Conservation (phyloP, 2,797 vertebrate species). For the Holocentrus rufus region DNA sequence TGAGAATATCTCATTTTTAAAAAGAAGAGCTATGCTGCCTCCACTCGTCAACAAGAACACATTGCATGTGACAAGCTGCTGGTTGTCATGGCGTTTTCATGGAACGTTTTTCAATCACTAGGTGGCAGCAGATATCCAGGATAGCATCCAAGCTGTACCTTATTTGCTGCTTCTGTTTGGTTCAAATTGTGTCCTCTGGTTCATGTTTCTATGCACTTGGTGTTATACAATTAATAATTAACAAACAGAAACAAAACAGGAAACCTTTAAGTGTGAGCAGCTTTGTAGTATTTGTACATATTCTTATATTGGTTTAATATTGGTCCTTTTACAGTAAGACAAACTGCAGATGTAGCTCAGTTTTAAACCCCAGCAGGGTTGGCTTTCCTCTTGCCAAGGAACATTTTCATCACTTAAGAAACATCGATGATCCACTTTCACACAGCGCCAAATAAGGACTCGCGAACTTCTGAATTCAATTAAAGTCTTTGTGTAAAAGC, state of each 20-base stretch:
- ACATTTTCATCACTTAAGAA: neutral
- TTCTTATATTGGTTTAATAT: neutral
- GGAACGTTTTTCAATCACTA: slow-evolving; percentile 40
- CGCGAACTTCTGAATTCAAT: neutral
- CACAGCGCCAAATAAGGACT: neutral
- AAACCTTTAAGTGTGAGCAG: neutral
- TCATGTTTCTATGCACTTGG: neutral
- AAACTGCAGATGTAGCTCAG: neutral
- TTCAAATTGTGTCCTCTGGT: neutral
- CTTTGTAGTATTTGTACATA: too few relatives aligned
- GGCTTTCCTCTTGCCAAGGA: neutral
- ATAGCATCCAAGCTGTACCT: neutral
- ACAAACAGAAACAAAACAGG: neutral
- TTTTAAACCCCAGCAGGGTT: neutral
- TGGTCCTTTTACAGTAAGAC: neutral
- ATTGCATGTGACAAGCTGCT: slow-evolving; percentile 51
- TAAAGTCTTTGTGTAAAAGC: slow-evolving; percentile 18
- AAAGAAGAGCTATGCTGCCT: slow-evolving; percentile 66
- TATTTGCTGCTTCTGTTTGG: neutral
- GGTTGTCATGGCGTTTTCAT: neutral
- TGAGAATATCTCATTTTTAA: neutral
- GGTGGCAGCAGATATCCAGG: slow-evolving; percentile 71
- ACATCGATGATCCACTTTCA: neutral
- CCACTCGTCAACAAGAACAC: slow-evolving; percentile 41
- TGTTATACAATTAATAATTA: neutral